Conservation (phyloP, 2,888 invertebrate species). For the Orthosia incerta region DNA sequence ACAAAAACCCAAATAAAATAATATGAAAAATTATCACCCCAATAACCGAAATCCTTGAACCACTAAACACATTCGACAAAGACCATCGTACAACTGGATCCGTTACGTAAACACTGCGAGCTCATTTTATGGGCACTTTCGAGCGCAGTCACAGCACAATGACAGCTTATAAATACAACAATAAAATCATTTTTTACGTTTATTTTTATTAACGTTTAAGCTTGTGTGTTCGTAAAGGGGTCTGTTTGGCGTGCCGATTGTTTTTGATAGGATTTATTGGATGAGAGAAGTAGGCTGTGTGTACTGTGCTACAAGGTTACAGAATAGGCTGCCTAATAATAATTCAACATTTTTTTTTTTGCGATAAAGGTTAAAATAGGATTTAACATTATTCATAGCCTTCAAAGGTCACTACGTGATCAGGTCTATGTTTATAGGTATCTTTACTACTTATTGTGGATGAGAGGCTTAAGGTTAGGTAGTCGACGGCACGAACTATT, state of each 20-base stretch:
- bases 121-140: slow-evolving; percentile 59
- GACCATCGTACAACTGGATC: slow-evolving; percentile 40
- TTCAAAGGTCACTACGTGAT: background rate
- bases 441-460: too few species aligned
- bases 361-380: background rate
- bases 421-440: too few species aligned
- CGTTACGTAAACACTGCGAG: slow-evolving; percentile 56
- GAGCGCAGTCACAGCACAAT: slow-evolving; percentile 55
- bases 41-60: slow-evolving; percentile 26
- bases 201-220: slow-evolving; percentile 63
- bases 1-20: background rate
- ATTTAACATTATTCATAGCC: background rate
- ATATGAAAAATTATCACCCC: slow-evolving; percentile 16
- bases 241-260: slow-evolving; percentile 47
- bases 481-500: too few species aligned
- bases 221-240: slow-evolving; percentile 56
- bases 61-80: slow-evolving; percentile 23
- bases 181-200: slow-evolving; percentile 64
- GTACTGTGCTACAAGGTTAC: background rate
- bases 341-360: too few species aligned
- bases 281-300: background rate
- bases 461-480: too few species aligned
- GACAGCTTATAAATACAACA: slow-evolving; percentile 65
- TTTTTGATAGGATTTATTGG: slow-evolving; percentile 47
- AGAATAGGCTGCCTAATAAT: background rate